Evolutionary conservation across 1,140 invertebrate genomes (phyloP), one percentile per base, ranked within the genome.

Genomic region (Drosophila kohkoa): DNA sequence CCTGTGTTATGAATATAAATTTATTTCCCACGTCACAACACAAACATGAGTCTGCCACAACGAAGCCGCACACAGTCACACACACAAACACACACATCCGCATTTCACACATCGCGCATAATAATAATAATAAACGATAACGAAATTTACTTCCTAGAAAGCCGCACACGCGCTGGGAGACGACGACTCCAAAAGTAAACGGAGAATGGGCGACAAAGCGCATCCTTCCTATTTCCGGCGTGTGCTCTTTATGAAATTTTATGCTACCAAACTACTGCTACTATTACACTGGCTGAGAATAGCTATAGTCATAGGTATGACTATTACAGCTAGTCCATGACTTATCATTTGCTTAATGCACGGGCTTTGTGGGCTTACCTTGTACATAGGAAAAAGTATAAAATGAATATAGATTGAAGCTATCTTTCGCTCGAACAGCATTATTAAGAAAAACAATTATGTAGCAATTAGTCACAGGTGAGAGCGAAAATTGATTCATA

Each of bases 81-180:
- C 69, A 88, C 73, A 30, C 28, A 75, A 60, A 83, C 75, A 89
- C 20, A 25, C 20, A 25, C 20, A 25, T n/a, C 16, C 74, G 89
- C 77, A 88, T 89, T 83, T 89, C 81, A 88, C 83, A 89, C 83
- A 88, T 81, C 77, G 85, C 83, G 85, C 85, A 88, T 88, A 88
- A 88, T 88, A 88, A 88, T 87, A 87, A 87, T 88, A 88, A 88
- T 88, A 89, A 88, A 88, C 83, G 83, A 88, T 88, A 88, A 88
- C 83, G 77, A 88, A 88, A 88, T 88, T 88, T 88, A 88, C 83
- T 88, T 88, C 85, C 85, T 88, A 58, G 73, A 46, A 74, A 88
- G 68, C 72, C 77, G 54, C 82, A 78, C 67, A 60, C 63, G 75
- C 70, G 25, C n/a, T 8, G 28, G 35, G 63, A 64, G 51, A 65